Evolutionary conservation across 2,888 invertebrate species (phyloP).

Genomic region (Tetranychus truncatus): DNA sequence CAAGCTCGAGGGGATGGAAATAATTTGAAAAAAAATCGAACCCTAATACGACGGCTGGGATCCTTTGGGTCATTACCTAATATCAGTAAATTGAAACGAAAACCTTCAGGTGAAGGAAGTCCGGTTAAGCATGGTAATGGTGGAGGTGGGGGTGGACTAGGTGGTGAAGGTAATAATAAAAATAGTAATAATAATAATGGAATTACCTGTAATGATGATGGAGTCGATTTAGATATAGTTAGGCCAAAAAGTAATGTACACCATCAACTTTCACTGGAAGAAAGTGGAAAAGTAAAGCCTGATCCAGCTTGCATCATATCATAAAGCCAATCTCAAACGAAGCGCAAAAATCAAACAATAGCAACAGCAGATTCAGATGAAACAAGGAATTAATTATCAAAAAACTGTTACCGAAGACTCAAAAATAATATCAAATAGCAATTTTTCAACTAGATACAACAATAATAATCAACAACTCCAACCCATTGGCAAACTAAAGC

Average conservation of each 20-base stretch:
- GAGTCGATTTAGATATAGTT: not conserved
- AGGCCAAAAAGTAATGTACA: conserved; percentile 5
- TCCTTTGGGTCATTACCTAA: conserved; percentile 23
- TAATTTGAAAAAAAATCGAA: conserved; percentile 14
- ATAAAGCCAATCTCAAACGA: not conserved
- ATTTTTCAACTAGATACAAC: no score
- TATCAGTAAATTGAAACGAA: conserved; percentile 11
- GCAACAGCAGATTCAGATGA: no score
- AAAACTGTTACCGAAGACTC: no score
- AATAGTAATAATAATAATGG: conserved; percentile 1
- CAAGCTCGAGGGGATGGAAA: conserved; percentile 32
- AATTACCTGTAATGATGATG: not conserved
- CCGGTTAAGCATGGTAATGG: not conserved
- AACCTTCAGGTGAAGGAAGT: not conserved
- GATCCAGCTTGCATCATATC: conserved; percentile 8
- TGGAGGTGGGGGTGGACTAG: not conserved
- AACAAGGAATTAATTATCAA: no score
- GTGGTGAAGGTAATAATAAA: not conserved
- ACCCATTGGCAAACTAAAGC: no score
- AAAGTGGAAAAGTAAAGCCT: not conserved
- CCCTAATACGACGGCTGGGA: conserved; percentile 23
- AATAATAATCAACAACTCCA: no score
- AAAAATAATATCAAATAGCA: no score
- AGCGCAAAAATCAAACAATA: not conserved
- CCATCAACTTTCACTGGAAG: conserved; percentile 6